Conservation (phyloP, 2,888 invertebrate species). For the Phragmatobia fuliginosa region DNA sequence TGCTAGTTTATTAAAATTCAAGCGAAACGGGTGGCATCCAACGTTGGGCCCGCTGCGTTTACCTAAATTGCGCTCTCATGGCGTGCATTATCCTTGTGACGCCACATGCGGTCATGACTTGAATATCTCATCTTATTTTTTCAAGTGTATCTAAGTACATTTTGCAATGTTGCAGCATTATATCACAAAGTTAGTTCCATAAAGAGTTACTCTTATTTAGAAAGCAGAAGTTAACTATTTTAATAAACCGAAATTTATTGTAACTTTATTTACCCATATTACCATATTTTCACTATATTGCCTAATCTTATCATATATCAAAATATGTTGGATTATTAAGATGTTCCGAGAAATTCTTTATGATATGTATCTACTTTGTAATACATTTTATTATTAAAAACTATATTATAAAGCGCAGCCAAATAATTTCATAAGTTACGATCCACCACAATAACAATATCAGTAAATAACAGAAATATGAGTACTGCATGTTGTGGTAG, state of each 20-base stretch:
- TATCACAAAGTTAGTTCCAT: background rate
- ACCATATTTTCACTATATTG: background rate
- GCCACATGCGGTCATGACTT: constrained; percentile 56
- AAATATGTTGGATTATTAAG: background rate
- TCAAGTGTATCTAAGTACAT: background rate
- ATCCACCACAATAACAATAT: constrained; percentile 8
- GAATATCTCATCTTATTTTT: constrained; percentile 4
- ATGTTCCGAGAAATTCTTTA: background rate
- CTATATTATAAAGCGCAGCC: background rate
- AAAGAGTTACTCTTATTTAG: background rate
- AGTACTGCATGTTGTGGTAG: constrained; percentile 40
- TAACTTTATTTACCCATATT: background rate
- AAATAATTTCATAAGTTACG: background rate
- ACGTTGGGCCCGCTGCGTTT: constrained; percentile 57
- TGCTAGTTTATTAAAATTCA: constrained; percentile 44
- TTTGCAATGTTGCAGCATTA: background rate
- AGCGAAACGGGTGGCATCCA: constrained; percentile 56
- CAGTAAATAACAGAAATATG: constrained; percentile 18
- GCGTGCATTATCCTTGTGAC: constrained; percentile 58
- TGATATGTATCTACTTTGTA: background rate
- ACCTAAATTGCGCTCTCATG: constrained; percentile 57
- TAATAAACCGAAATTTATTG: background rate
- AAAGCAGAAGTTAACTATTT: background rate
- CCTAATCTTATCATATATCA: background rate
- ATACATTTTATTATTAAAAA: background rate